These are phyloP conservation scores for Anguilla marmorata DNA, from an alignment of 2,797 vertebrate genomes.

Conservation along the genomic window DNA sequence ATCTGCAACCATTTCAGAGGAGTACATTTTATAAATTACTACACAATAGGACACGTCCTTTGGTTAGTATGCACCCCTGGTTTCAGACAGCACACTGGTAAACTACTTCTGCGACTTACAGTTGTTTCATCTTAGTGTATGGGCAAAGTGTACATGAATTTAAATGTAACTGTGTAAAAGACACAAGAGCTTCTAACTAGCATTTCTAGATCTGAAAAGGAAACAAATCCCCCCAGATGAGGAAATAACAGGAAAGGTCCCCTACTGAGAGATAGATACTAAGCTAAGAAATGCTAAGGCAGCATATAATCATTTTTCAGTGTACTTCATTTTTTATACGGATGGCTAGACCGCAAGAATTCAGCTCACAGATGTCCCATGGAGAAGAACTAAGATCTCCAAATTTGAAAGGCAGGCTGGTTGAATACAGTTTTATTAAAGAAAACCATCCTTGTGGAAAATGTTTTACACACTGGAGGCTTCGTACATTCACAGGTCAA, in stretches of 20 bases:
- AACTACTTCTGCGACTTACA: not conserved
- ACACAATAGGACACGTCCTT: not conserved
- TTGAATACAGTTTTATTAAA: slow-evolving; percentile 11
- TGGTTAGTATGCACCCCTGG: not conserved
- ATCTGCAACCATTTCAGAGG: not conserved
- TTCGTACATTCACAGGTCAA: not conserved
- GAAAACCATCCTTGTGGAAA: slow-evolving; percentile 13
- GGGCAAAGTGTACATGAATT: not conserved
- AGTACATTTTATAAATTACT: not conserved
- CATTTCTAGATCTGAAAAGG: not conserved
- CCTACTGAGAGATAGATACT: not conserved
- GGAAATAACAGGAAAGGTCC: not conserved
- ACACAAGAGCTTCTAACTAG: not conserved
- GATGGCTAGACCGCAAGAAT: not conserved
- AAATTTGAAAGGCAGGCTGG: not conserved
- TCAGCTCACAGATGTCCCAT: not conserved
- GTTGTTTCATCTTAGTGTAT: not conserved
- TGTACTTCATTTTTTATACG: slow-evolving; percentile 1
- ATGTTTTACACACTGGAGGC: not conserved
- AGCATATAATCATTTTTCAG: not conserved
- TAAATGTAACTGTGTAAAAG: not conserved
- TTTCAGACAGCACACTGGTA: not conserved
- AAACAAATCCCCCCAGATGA: not conserved
- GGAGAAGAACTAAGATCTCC: not conserved
- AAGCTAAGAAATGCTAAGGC: not conserved